Percentiles rank a stretch among this genome's conserved stretches.
These are phyloP conservation scores for Poecilia latipinna DNA, from an alignment of 2,113 vertebrate genomes.

Conservation along the genomic window DNA sequence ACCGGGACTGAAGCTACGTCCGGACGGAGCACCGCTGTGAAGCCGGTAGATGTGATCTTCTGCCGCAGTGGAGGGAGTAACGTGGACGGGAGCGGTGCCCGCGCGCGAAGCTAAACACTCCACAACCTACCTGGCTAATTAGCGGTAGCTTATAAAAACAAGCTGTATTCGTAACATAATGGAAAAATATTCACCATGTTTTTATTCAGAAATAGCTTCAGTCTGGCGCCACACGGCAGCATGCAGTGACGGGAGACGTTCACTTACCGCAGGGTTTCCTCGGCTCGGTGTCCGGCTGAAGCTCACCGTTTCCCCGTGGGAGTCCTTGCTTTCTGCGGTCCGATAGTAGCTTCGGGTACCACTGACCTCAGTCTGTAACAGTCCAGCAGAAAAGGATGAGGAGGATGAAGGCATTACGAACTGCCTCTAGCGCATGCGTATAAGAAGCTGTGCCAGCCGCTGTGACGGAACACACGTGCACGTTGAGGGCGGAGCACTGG, in stretches of 20 bases:
- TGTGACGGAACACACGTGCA: conserved; percentile 15
- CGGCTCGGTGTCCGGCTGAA: not conserved
- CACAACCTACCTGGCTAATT: conserved; percentile 3
- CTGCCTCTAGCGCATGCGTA: conserved; percentile 49
- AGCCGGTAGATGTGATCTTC: not conserved
- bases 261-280: conserved; percentile 43
- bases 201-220: not conserved
- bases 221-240: not conserved
- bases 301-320: not conserved
- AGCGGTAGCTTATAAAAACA: not conserved
- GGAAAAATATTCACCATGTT: not conserved
- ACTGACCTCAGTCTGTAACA: not conserved
- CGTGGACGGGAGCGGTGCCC: not conserved
- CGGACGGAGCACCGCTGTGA: not conserved
- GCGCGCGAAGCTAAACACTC: not conserved
- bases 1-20: not conserved
- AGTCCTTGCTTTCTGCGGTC: not conserved
- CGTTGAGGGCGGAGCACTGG: not conserved
- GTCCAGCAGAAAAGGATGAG: not conserved
- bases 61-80: not conserved
- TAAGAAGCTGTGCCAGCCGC: not conserved
- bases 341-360: conserved; percentile 1
- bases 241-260: too few species aligned
- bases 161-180: not conserved
- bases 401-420: not conserved